Evolutionary conservation across 2,888 invertebrate species (phyloP).

Genomic region (Dolichopus griseipennis): DNA sequence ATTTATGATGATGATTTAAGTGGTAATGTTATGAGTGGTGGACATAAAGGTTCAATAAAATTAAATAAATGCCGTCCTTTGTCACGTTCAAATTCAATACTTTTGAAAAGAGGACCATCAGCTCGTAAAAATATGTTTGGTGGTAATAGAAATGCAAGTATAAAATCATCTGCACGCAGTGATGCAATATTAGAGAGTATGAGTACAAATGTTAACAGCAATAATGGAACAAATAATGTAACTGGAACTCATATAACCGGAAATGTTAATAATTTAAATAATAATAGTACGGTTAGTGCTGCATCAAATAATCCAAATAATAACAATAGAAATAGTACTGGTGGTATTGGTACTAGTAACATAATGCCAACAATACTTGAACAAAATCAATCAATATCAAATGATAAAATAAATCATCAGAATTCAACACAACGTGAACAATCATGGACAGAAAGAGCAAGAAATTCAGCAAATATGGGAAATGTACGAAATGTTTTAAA

Average conservation of each 20-base stretch:
- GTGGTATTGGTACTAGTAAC: constrained; percentile 21
- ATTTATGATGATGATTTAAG: background rate
- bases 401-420: constrained; percentile 27
- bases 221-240: background rate
- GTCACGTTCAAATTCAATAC: constrained; percentile 38
- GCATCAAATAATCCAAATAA: background rate
- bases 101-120: background rate
- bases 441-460: constrained; percentile 19
- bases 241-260: background rate
- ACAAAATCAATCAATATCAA: constrained; percentile 21
- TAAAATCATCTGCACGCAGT: background rate
- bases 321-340: background rate
- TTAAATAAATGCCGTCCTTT: constrained; percentile 40
- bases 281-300: background rate
- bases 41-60: constrained; percentile 29
- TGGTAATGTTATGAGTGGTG: background rate
- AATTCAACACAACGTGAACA: constrained; percentile 21
- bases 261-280: constrained; percentile 10
- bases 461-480: constrained; percentile 26
- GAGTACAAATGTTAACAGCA: background rate
- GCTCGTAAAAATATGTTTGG: constrained; percentile 25
- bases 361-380: constrained; percentile 44
- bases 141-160: constrained; percentile 16
- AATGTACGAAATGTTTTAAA: constrained; percentile 37
- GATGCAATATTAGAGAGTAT: constrained; percentile 8